Evolutionary conservation across 2,797 vertebrate species (phyloP), one percentile per base, ranked within the genome.

Genomic region (Lagodon rhomboides): DNA sequence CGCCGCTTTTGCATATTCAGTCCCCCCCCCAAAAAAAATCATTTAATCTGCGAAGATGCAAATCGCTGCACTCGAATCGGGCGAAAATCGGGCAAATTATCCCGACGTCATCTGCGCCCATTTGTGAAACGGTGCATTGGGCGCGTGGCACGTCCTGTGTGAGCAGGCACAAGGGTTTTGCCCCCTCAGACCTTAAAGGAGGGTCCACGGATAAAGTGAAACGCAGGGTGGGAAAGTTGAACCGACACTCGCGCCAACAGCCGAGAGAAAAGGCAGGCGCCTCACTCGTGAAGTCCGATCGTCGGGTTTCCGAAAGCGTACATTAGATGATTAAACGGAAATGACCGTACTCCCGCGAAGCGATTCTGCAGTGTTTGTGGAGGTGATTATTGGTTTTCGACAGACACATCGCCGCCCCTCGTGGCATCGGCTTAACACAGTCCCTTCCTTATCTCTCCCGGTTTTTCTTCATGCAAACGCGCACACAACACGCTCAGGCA

Each of bases 401-500:
- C 85, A 87, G 87, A 68, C 79, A 74, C 80, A 73, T 87, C 73
- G 46, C 78, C 34, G 17, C 68, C 86, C 68, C 80, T 85, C 41
- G 65, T 89, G 82, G 75, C 82, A 79, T 92, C 87, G 77, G 77
- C 87, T 91, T 84, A 89, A 78, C 84, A 81, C 70, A 89, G 75
- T 87, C 87, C 88, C 86, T 86, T 75, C 76, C 86, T 94, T 91
- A 93, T 94, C 92, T 89, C 64, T 72, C 73, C 55, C 74, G 66
- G 83, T 91, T 92, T 89, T 89, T 89, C 85, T 79, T 83, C 87
- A 89, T 86, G 84, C 78, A 87, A 80, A 82, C 77, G 68, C 79
- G 66, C 71, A 79, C 73, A 65, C 58, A 59, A 46, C 15, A 38
- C 55, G 80, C 85, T 34, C 34, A n/a, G 4, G 9, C 49, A 65